phyloP scores from a whole-genome alignment of 2,888 invertebrate species.

The Muschampia staudingeri region DNA sequence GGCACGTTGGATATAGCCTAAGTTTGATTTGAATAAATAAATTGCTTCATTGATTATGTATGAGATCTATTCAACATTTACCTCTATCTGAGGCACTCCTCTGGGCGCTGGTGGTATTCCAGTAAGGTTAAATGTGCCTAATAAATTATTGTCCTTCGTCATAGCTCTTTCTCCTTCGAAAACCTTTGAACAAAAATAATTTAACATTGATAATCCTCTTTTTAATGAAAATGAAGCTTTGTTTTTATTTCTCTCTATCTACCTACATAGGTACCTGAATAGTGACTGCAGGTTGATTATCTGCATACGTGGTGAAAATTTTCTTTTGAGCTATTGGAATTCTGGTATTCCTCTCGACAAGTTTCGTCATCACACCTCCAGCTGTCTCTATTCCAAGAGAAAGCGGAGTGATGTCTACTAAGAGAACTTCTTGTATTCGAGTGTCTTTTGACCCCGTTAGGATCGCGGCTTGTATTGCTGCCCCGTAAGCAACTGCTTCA shows the following conservation, averaged over 20 bases:
- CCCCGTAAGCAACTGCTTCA: constrained; percentile 98
- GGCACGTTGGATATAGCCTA: neutral
- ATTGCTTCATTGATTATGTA: constrained; percentile 5
- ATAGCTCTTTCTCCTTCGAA: constrained; percentile 97
- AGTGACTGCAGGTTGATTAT: constrained; percentile 97
- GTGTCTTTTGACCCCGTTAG: constrained; percentile 93
- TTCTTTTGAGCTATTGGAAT: constrained; percentile 96
- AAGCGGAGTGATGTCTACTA: constrained; percentile 95
- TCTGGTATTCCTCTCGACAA: constrained; percentile 96
- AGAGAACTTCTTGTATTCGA: constrained; percentile 95
- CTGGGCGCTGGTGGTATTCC: constrained; percentile 97
- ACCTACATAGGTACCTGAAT: constrained; percentile 91
- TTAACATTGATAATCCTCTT: neutral
- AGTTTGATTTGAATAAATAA: neutral
- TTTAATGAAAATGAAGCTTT: neutral
- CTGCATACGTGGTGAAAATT: constrained; percentile 97
- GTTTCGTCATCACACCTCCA: constrained; percentile 96
- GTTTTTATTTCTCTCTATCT: neutral
- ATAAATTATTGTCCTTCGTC: constrained; percentile 97
- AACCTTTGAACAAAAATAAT: constrained; percentile 84
- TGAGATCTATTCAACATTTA: constrained; percentile 58
- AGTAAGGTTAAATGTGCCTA: constrained; percentile 95
- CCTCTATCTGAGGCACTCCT: constrained; percentile 94
- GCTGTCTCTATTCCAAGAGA: constrained; percentile 96
- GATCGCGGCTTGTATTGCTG: constrained; percentile 98